A percentile compares a stretch with the other conserved stretches of the same genome.
Evolutionary conservation across 2,888 invertebrate species (phyloP).

Genomic region (Drosophila formosana): DNA sequence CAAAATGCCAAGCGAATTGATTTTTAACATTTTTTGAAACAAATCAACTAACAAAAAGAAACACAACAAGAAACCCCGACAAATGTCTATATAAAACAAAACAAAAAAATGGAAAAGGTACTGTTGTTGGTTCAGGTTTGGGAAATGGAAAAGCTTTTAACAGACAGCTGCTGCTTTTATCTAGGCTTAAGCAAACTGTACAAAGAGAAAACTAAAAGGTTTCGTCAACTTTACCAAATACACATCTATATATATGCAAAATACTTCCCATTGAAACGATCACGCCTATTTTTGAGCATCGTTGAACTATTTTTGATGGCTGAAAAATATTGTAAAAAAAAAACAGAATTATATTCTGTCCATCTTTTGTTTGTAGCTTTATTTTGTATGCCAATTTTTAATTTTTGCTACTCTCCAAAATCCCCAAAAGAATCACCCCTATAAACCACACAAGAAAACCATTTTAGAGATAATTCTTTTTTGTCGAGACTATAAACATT

Average conservation of each 20-base stretch:
- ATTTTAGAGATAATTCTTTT: constrained; percentile 42
- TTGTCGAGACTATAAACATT: constrained; percentile 74
- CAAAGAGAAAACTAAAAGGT: constrained; percentile 24
- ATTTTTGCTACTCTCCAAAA: constrained; percentile 41
- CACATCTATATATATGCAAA: not conserved
- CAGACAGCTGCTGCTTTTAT: constrained; percentile 49
- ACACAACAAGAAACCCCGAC: constrained; percentile 9
- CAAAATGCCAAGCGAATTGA: constrained; percentile 73
- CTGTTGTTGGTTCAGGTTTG: constrained; percentile 38
- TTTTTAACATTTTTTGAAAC: constrained; percentile 82
- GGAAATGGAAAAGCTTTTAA: constrained; percentile 54
- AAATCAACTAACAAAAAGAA: constrained; percentile 54
- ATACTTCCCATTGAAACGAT: constrained; percentile 68
- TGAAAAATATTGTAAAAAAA: constrained; percentile 12
- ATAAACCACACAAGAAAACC: constrained; percentile 12
- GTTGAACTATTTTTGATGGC: constrained; percentile 79
- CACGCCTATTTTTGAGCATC: constrained; percentile 86
- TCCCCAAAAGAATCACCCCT: constrained; percentile 25
- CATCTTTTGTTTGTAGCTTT: constrained; percentile 37
- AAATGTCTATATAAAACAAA: constrained; percentile 12
- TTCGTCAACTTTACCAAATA: constrained; percentile 19
- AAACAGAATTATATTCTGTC: constrained; percentile 28
- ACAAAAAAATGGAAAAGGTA: not conserved
- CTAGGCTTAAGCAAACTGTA: constrained; percentile 58
- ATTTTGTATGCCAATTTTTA: constrained; percentile 51